These are phyloP conservation scores for Volucella inflata DNA, from an alignment of 2,888 invertebrate species.

Conservation along the genomic window DNA sequence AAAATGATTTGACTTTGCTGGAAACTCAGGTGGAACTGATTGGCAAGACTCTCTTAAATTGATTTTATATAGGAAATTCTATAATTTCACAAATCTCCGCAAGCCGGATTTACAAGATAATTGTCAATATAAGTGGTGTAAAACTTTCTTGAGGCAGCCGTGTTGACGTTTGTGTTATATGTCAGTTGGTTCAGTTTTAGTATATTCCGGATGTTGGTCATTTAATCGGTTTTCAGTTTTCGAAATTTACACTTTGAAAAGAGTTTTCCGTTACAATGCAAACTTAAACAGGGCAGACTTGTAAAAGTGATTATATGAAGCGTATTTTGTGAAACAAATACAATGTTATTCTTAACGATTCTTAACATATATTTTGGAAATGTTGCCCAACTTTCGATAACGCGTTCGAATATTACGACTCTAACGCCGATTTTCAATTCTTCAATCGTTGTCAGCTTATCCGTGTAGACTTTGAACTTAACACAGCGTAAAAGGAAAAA, in stretches of 20 bases:
- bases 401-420: too few relatives aligned
- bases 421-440: too few relatives aligned
- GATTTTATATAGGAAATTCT: conserved; percentile 4
- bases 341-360: too few relatives aligned
- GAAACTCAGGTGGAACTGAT: neutral
- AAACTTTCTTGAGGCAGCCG: conserved; percentile 1
- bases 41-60: neutral
- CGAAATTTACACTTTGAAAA: too few relatives aligned
- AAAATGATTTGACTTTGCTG: neutral
- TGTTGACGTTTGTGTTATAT: conserved; percentile 42
- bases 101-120: conserved; percentile 38
- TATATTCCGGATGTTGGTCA: conserved; percentile 1
- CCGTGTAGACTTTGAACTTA: too few relatives aligned
- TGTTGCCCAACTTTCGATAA: too few relatives aligned
- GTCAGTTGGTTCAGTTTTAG: neutral
- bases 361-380: too few relatives aligned
- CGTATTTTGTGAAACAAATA: too few relatives aligned
- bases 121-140: conserved; percentile 23
- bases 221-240: conserved; percentile 2
- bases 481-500: too few relatives aligned
- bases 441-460: too few relatives aligned
- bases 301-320: too few relatives aligned
- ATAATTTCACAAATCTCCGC: conserved; percentile 48
- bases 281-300: too few relatives aligned
- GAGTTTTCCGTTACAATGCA: neutral